Evolutionary conservation across 2,797 vertebrate species (phyloP), one percentile per base, ranked within the genome.

Genomic region (Diplodus puntazzo): DNA sequence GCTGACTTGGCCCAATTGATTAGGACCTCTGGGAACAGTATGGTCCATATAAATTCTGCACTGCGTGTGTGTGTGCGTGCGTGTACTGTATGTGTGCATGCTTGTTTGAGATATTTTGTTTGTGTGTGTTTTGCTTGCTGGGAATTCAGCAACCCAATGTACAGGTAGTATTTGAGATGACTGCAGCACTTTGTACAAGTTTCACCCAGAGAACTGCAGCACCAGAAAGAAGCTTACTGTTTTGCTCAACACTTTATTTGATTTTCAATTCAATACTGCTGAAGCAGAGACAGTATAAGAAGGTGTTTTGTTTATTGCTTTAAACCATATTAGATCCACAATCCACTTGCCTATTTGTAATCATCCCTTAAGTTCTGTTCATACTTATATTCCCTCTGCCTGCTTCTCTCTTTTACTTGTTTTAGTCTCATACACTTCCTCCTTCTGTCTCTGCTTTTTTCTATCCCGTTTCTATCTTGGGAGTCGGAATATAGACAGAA

Each of bases 1-100:
- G 73, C 88, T 90, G 86, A 92, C 82, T 86, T 82, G 71, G 87
- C 77, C 82, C 86, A 79, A 90, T 91, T 93, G 90, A 92, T 92
- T 82, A 87, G 80, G 83, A 81, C 87, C 81, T 80, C 42, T 85
- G 90, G 86, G 88, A 91, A 54, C 52, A 77, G 52, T 60, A 48
- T 52, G 66, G 81, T 79, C 80, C 75, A 81, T 89, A 88, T 80
- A 80, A 86, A 88, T 87, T 65, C 76, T 69, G 63, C 72, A 52
- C 39, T 71, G 23, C 70, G 57, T 58, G 30, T 80, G 57, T 80
- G 50, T 74, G 61, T 64, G 63, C 62, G 63, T 78, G 27, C 60
- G 63, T 20, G 64, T 49, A 10, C 39, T 39, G 39, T 39, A 39
- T 52, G 27, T 66, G 60, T 58, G 52, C 25, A 34, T 60, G 76